Evolutionary conservation across 2,113 vertebrate species (phyloP), one percentile per base, ranked within the genome.

Genomic region (Origma solitaria): DNA sequence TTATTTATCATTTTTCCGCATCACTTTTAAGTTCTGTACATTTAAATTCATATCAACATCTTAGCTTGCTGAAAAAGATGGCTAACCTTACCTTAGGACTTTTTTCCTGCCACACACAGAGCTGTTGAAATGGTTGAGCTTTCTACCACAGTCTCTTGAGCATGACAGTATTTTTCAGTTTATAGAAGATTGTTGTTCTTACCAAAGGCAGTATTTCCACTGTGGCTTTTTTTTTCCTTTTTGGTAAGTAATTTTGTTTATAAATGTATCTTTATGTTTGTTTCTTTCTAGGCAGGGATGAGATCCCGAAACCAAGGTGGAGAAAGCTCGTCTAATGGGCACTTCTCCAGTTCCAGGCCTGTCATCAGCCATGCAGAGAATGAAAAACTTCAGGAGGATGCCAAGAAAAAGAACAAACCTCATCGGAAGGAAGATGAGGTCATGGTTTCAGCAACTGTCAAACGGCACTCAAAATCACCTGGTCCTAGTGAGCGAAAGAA

Each of bases 231-330:
- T 69, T 92, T 88, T 80, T 57, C 60, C 61, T 53, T 10, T 66
- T 68, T 49, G 27, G 10, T 37, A 47, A 90, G 35, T 45, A 84
- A 57, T 80, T 86, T 69, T 68, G 68, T 83, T 81, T 84, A 84
- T 87, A 75, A 93, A 85, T 70, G 40, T 24, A 37, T 72, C 10
- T 79, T 85, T 37, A 75, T 88, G 76, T 68, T 79, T 94, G 24
- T 73, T 82, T 94, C 95, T 88, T 85, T 96, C 50, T 97, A 99
- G 99, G 97, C 98, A 96, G 98, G 97, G 88, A 99, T 99, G 99
- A 98, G 99, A 95, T 99, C 99, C 64, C 98, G 99, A 97, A 99
- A 96, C 95, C 98, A 98, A 97, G 97, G 97, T 42, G 97, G 97
- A 94, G 98, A 99, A 94, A 98, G 97, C 96, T 98, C 98, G 64